A percentile compares a stretch with the other conserved stretches of the same genome.
Conservation (phyloP, 2,888 invertebrate genomes). For the Aleiodes leptofemur region DNA sequence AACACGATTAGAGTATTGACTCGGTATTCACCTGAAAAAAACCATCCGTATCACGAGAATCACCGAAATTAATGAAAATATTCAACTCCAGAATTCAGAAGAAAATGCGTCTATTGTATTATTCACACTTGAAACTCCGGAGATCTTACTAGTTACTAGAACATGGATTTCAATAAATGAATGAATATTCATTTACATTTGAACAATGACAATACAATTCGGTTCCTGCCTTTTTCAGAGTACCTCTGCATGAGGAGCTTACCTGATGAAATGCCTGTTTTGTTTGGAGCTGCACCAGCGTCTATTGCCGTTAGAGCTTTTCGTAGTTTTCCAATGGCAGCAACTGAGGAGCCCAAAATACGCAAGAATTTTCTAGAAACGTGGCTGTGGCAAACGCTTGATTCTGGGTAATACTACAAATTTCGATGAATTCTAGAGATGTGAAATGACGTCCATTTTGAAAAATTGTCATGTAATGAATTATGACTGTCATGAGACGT, state of each 20-base stretch:
- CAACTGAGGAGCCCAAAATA: constrained; percentile 73
- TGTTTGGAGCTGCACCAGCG: constrained; percentile 64
- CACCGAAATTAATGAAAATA: constrained; percentile 21
- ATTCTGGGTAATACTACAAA: constrained; percentile 78
- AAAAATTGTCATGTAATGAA: no score
- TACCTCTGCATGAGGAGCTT: constrained; percentile 75
- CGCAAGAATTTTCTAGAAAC: constrained; percentile 85
- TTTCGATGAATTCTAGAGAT: constrained; percentile 47
- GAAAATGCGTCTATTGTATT: background rate
- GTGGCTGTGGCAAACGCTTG: constrained; percentile 82
- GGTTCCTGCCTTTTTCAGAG: constrained; percentile 63
- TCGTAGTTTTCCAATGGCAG: constrained; percentile 61
- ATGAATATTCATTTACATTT: constrained; percentile 48
- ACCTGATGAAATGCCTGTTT: no score
- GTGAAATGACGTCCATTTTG: no score
- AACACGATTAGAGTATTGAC: constrained; percentile 49
- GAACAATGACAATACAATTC: constrained; percentile 62
- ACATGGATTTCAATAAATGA: constrained; percentile 11
- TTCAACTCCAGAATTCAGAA: constrained; percentile 7
- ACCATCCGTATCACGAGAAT: constrained; percentile 35
- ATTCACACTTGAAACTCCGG: constrained; percentile 35
- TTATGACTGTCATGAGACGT: no score
- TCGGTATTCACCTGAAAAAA: constrained; percentile 36
- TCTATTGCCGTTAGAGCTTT: constrained; percentile 62
- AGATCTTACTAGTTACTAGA: constrained; percentile 34